Evolutionary conservation across 2,113 vertebrate species (phyloP).

Genomic region (Actenoides lindsayi): DNA sequence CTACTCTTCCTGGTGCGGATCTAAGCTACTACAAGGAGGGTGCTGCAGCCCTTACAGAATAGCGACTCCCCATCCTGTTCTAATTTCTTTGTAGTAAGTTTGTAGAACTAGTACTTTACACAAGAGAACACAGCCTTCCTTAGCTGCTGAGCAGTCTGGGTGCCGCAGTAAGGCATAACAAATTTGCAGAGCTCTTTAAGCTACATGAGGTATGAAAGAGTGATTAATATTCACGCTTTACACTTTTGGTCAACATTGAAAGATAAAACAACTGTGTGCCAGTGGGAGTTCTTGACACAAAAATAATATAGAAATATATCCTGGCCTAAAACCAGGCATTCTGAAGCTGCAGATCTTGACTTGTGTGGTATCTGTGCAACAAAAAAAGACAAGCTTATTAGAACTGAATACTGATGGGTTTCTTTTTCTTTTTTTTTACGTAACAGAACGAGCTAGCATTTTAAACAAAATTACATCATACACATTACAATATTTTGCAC

Average conservation of each 20-base stretch:
- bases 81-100: not conserved
- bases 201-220: not conserved
- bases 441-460: not conserved
- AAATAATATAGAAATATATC: not conserved
- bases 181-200: not conserved
- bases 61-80: not conserved
- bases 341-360: constrained; percentile 57
- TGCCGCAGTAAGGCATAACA: not conserved
- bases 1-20: not conserved
- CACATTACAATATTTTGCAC: not conserved
- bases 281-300: constrained; percentile 14
- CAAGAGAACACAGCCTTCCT: not conserved
- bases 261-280: constrained; percentile 22
- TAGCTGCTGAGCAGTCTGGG: not conserved
- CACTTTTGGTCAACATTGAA: not conserved
- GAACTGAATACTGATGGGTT: not conserved
- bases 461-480: constrained; percentile 61
- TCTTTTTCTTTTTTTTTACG: not conserved
- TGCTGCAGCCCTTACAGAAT: not conserved
- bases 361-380: constrained; percentile 59
- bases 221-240: not conserved
- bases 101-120: not conserved
- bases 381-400: constrained; percentile 53
- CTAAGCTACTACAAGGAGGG: not conserved
- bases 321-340: constrained; percentile 56